Base-by-base conservation (phyloP, 2,113 vertebrate genomes). In the Tauraco erythrolophus region DNA sequence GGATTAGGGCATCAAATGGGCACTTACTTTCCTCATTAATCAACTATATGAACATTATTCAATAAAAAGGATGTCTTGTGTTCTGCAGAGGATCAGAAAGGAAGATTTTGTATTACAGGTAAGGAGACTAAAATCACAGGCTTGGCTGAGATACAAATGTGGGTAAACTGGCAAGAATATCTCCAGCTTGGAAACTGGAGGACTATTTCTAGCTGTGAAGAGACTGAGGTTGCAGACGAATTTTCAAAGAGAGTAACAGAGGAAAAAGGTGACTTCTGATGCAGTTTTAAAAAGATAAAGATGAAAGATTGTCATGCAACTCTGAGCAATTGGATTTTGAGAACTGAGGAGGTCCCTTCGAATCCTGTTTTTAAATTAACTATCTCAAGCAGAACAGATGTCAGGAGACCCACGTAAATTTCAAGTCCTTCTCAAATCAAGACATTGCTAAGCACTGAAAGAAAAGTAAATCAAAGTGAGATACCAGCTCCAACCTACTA, bases 1-100 rank as follows among this genome's bases (percentile, higher is more conserved):
- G 3, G 50, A 9, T 76, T 92, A 72, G 45, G 88, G 65, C 54
- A 91, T 94, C 61, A 71, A 93, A 88, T 58, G 64, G 89, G 61
- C 60, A 81, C 65, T 93, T 68, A 65, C 41, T 76, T 94, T 50
- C 61, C 70, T 90, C 94, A 93, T 97, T 92, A 88, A 96, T 91
- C 65, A 83, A 83, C n/a, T 93, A 46, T 33, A 23, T 48, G 77
- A 84, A 75, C 39, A 87, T 13, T 61, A 64, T 50, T 70, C 70
- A 94, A 85, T 72, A 91, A 83, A 96, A 84, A 64, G 19, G 27
- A 25, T 84, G 69, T 50, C 45, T 70, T 72, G 53, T 53, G 85
- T 96, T 83, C 90, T 85, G 58, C 31, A 57, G 58, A 95, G 58
- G 12, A 61, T 74, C 84, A 84, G 31, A 92, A 93, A 76, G 62